phyloP scores from a whole-genome alignment of 2,888 invertebrate species.

The Parnassius mnemosyne region DNA sequence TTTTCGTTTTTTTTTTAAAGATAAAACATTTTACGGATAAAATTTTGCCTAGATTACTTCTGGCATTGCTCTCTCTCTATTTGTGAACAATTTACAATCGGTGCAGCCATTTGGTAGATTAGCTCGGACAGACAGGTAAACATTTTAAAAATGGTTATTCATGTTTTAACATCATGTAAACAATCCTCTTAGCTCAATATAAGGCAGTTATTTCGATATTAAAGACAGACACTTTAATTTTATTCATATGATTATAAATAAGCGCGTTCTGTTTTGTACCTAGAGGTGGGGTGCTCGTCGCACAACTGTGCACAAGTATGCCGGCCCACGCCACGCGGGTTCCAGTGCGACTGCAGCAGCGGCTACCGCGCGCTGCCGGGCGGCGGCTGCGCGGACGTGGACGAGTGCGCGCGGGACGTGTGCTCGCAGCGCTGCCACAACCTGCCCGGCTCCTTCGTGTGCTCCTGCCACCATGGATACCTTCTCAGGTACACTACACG shows the following conservation, averaged over 20 bases:
- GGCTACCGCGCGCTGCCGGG: slow-evolving; percentile 82
- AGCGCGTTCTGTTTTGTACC: neutral
- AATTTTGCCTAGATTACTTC: neutral
- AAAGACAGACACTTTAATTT: too few relatives aligned
- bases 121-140: too few relatives aligned
- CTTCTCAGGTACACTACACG: slow-evolving; percentile 64
- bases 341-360: slow-evolving; percentile 82
- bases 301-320: slow-evolving; percentile 81
- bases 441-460: slow-evolving; percentile 75
- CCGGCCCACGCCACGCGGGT: slow-evolving; percentile 83
- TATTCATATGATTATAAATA: neutral
- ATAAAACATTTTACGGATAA: neutral
- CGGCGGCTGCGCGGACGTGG: slow-evolving; percentile 83
- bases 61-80: too few relatives aligned
- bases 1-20: neutral
- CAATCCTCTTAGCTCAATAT: too few relatives aligned
- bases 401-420: slow-evolving; percentile 83
- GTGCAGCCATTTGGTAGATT: too few relatives aligned
- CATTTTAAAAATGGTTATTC: too few relatives aligned
- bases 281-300: slow-evolving; percentile 65
- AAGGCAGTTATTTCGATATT: too few relatives aligned
- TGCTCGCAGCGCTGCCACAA: slow-evolving; percentile 86
- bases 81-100: neutral
- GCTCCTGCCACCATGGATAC: slow-evolving; percentile 82
- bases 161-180: too few relatives aligned